Conservation (phyloP, 2,888 invertebrate species). For the Ectemnius lituratus region DNA sequence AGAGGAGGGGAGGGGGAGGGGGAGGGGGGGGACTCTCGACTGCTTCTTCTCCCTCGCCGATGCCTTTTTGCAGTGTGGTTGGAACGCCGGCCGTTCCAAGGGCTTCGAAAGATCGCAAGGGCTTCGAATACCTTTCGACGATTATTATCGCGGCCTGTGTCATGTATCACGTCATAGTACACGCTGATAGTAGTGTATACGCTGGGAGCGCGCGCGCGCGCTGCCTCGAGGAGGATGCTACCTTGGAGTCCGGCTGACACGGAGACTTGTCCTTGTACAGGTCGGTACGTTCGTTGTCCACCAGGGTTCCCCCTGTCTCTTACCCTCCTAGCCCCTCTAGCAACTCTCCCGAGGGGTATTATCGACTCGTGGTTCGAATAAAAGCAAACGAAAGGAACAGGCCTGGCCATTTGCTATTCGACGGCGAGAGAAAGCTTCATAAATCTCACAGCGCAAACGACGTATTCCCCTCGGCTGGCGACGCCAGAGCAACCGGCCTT, state of each 20-base stretch:
- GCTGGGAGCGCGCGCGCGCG: slow-evolving; percentile 10
- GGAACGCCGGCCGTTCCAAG: slow-evolving; percentile 34
- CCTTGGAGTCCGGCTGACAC: slow-evolving; percentile 36
- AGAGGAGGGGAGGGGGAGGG: too few species aligned
- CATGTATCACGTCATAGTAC: slow-evolving; percentile 64
- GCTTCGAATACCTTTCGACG: slow-evolving; percentile 58
- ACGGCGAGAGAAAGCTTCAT: slow-evolving; percentile 68
- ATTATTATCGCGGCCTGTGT: slow-evolving; percentile 60
- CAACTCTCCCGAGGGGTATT: slow-evolving; percentile 22
- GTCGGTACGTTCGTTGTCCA: slow-evolving; percentile 22
- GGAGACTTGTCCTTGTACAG: slow-evolving; percentile 45
- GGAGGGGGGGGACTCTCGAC: not conserved
- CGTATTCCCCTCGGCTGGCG: slow-evolving; percentile 36
- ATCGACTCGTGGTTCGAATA: slow-evolving; percentile 41
- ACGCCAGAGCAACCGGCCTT: slow-evolving; percentile 54
- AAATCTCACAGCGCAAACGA: slow-evolving; percentile 60
- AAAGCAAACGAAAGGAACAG: slow-evolving; percentile 47
- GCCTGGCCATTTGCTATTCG: slow-evolving; percentile 50
- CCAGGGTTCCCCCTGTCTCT: not conserved
- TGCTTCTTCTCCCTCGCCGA: slow-evolving; percentile 25
- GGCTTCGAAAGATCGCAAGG: slow-evolving; percentile 32
- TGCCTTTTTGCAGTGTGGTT: slow-evolving; percentile 26
- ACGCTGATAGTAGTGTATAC: slow-evolving; percentile 53
- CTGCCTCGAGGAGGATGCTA: slow-evolving; percentile 35
- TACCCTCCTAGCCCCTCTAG: not conserved